phyloP scores from a whole-genome alignment of 2,113 vertebrate species.

The Melanerpes aurifrons region DNA sequence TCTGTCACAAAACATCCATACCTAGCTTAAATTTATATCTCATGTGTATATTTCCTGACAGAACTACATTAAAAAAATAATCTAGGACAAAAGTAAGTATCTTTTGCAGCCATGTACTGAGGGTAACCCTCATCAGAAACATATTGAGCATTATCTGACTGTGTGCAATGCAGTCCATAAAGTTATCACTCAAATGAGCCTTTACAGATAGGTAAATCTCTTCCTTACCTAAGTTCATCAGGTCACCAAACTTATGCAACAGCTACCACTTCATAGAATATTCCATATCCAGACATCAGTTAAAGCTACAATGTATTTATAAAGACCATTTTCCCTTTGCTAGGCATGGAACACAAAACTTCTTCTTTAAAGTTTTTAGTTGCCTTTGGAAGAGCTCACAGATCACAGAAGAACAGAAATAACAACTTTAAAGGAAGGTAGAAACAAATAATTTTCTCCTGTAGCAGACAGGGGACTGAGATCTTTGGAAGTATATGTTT shows the following conservation, averaged over 20 bases:
- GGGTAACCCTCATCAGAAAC: background rate
- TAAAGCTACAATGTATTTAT: background rate
- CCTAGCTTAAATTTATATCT: background rate
- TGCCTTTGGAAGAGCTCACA: background rate
- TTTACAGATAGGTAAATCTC: background rate
- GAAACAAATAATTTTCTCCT: background rate
- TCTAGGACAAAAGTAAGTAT: background rate
- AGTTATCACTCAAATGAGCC: background rate
- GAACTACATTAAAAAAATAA: background rate
- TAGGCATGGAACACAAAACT: background rate
- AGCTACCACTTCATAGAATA: background rate
- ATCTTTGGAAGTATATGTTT: background rate
- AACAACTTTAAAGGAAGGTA: background rate
- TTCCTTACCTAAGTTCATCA: background rate
- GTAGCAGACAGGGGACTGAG: background rate
- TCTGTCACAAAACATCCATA: background rate
- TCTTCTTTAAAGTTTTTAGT: background rate
- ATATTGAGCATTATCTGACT: background rate
- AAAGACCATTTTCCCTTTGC: background rate
- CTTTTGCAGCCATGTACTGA: background rate
- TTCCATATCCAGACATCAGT: background rate
- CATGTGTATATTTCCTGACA: background rate
- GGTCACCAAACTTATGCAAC: background rate
- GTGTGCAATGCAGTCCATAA: background rate
- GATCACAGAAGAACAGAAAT: background rate